Base-by-base conservation (phyloP, 1,140 invertebrate genomes). In the Sarcophaga bullata region DNA sequence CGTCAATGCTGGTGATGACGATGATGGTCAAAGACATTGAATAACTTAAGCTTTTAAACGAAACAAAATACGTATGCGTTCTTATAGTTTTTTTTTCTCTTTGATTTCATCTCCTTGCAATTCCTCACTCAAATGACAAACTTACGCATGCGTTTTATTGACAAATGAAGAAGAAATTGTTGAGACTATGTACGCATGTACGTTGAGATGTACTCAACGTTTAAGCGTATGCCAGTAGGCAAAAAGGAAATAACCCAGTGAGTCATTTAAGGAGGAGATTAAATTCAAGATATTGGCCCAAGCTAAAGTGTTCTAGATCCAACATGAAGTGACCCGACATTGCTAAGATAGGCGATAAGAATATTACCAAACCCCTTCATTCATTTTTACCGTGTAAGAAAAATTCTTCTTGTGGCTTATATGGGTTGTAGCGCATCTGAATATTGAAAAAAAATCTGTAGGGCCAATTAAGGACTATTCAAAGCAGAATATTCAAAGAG, bases 91-190 rank as follows among this genome's bases (percentile, higher is more conserved):
- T 58, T 58, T 58, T 68, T 68, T 68, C 62, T 17, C 6, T 68
- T 8, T 37, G 25, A 37, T 37, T 37, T 37, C 25, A 37, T 37
- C 25, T 37, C 25, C 25, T 37, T 37, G 25, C 25, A 37, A 37
- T 37, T 37, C 25, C 54, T 11, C 15, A 58, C 54, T n/a, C n/a
- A 58, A 68, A 68, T 78, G 75, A 78, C 75, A 48, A 78, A 50
- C 75, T 50, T 78, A 78, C 75, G 75, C 75, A 78, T 78, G 75
- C 75, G 48, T 78, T 78, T 78, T 78, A 78, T 78, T 78, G 75
- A 78, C 75, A 78, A 78, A 78, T 78, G 75, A 78, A 78, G 73
- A 76, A 76, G 49, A 78, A 78, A 78, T 78, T 78, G 75, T 50
- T 68, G 3, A 19, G 8, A 68, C 17, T 58, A 76, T 15, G n/a